Conservation (phyloP, 2,113 vertebrate genomes). For the Austrofundulus limnaeus region DNA sequence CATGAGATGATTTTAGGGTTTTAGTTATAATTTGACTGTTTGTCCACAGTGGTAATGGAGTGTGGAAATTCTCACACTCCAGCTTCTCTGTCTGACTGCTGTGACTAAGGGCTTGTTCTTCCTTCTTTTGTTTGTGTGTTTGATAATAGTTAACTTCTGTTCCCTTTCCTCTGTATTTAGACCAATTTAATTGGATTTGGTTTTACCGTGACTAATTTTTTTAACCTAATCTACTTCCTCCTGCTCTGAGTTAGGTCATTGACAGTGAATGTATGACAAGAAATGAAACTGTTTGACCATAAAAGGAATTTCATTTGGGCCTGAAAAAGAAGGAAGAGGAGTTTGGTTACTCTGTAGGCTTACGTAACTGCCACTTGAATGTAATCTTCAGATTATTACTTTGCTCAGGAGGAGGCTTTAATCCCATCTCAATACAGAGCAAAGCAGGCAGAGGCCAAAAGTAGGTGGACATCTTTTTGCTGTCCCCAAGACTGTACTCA, state of each 20-base stretch:
- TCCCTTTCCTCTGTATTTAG: neutral
- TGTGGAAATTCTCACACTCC: slow-evolving; percentile 57
- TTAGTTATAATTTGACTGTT: slow-evolving; percentile 28
- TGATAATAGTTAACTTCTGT: slow-evolving; percentile 9
- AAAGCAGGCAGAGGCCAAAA: slow-evolving; percentile 40
- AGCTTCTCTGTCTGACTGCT: slow-evolving; percentile 49
- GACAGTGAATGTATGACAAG: neutral
- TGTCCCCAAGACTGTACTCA: slow-evolving; percentile 10
- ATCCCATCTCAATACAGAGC: slow-evolving; percentile 56
- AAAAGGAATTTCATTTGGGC: slow-evolving; percentile 30
- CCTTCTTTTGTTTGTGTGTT: slow-evolving; percentile 54
- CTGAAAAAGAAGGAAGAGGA: slow-evolving; percentile 23
- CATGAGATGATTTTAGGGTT: neutral
- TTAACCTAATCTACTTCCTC: neutral
- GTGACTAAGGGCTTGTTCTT: slow-evolving; percentile 51
- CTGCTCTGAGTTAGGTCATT: neutral
- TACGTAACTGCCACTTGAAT: slow-evolving; percentile 66
- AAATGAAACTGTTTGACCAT: slow-evolving; percentile 13
- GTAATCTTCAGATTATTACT: slow-evolving; percentile 75
- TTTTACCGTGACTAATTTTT: neutral
- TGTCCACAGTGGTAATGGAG: neutral
- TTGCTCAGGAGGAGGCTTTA: slow-evolving; percentile 63
- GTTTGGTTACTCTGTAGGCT: slow-evolving; percentile 42
- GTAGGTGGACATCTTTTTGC: slow-evolving; percentile 39
- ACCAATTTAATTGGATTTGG: neutral